These are phyloP conservation scores for Cyanoliseus patagonus DNA, from an alignment of 2,113 vertebrate genomes.

Conservation along the genomic window DNA sequence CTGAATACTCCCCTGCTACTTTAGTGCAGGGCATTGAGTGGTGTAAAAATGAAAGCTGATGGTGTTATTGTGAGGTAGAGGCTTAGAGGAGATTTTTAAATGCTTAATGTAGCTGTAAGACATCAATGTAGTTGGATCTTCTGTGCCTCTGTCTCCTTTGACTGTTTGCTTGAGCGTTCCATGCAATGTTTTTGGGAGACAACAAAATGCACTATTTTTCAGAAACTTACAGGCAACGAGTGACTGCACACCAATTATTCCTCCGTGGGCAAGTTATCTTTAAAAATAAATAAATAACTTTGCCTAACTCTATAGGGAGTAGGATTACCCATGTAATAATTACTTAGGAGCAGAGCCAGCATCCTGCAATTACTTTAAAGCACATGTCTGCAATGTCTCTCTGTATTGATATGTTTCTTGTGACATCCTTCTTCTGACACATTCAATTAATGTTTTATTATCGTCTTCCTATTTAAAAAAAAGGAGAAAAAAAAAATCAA, in stretches of 20 bases:
- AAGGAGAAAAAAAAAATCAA: neutral
- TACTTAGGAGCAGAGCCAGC: slow-evolving; percentile 69
- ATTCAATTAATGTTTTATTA: slow-evolving; percentile 73
- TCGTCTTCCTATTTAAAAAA: slow-evolving; percentile 25
- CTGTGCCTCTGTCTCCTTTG: neutral
- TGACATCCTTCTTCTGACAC: slow-evolving; percentile 66
- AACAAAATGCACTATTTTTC: neutral
- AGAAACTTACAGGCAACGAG: neutral
- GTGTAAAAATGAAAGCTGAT: neutral
- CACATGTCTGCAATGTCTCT: slow-evolving; percentile 49
- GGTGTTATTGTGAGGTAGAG: neutral
- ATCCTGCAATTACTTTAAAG: slow-evolving; percentile 70
- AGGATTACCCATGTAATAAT: slow-evolving; percentile 72
- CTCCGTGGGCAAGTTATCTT: slow-evolving; percentile 62
- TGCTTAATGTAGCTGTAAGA: neutral
- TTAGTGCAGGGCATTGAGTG: neutral
- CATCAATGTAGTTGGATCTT: neutral
- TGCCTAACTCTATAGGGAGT: slow-evolving; percentile 58
- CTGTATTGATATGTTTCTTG: slow-evolving; percentile 51
- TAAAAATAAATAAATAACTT: slow-evolving; percentile 67
- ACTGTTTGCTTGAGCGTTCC: neutral
- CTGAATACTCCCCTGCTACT: neutral
- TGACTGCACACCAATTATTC: slow-evolving; percentile 46
- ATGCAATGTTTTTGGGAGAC: neutral
- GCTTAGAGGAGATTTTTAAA: neutral